These are phyloP conservation scores for Scleropages formosus DNA, from an alignment of 2,797 vertebrate species.

Conservation along the genomic window DNA sequence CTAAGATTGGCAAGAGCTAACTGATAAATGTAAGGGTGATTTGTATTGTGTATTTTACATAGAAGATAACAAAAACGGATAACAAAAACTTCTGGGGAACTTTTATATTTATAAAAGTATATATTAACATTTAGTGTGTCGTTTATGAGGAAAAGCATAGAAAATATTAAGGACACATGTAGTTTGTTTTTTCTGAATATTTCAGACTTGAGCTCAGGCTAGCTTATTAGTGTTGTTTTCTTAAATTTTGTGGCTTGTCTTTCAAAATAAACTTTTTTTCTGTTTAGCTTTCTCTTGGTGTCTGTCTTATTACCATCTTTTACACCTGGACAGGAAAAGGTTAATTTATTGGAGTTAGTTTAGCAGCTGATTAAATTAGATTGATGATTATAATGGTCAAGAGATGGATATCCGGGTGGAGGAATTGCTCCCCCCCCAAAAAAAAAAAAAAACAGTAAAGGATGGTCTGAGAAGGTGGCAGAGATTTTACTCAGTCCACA, in stretches of 20 bases:
- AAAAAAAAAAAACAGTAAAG: too few species aligned
- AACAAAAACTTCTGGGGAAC: slow-evolving; percentile 81
- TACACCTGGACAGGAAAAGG: too few species aligned
- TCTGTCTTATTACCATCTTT: neutral
- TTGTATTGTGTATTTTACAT: slow-evolving; percentile 99
- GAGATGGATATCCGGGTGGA: too few species aligned
- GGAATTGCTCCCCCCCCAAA: too few species aligned
- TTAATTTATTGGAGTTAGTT: too few species aligned
- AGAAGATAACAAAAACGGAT: slow-evolving; percentile 65
- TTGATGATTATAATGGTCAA: too few species aligned
- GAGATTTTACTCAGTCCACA: too few species aligned
- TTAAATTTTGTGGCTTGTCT: slow-evolving; percentile 99
- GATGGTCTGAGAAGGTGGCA: too few species aligned
- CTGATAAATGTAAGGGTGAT: slow-evolving; percentile 93
- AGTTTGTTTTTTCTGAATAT: slow-evolving; percentile 99
- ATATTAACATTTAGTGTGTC: slow-evolving; percentile 99
- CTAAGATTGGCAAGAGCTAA: slow-evolving; percentile 90
- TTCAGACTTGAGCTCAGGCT: slow-evolving; percentile 99
- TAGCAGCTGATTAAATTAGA: too few species aligned
- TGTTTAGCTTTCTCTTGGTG: slow-evolving; percentile 72
- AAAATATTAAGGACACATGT: slow-evolving; percentile 99
- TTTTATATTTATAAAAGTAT: slow-evolving; percentile 99
- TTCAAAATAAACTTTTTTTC: slow-evolving; percentile 98
- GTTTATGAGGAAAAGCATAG: slow-evolving; percentile 91
- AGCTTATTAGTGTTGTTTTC: slow-evolving; percentile 99